phyloP scores from a whole-genome alignment of 1,140 invertebrate genomes.

The Lineus longissimus region DNA sequence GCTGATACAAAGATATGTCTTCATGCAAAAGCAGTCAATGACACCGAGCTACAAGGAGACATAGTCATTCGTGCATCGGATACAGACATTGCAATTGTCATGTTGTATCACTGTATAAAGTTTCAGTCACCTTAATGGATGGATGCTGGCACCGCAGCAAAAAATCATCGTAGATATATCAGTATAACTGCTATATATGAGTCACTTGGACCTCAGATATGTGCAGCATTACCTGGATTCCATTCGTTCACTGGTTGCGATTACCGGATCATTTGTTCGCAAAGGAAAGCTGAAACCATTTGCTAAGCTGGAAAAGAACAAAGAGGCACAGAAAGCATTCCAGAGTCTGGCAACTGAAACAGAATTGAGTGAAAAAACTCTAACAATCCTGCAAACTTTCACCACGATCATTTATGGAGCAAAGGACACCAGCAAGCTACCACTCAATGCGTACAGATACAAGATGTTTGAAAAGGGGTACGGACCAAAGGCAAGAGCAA shows the following conservation, averaged over 20 bases:
- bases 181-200: constrained; percentile 3
- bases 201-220: neutral
- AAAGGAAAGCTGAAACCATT: constrained; percentile 11
- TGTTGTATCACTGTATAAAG: neutral
- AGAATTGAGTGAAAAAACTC: neutral
- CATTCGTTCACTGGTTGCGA: constrained; percentile 13
- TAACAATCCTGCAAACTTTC: neutral
- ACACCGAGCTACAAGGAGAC: neutral
- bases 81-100: neutral
- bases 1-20: constrained; percentile 11
- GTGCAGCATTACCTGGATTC: constrained; percentile 7
- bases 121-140: constrained; percentile 2
- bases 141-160: constrained; percentile 11
- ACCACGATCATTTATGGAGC: neutral
- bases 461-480: neutral
- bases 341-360: neutral
- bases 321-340: neutral
- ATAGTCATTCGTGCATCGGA: constrained; percentile 4
- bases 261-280: constrained; percentile 11
- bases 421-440: too few relatives aligned
- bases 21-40: constrained; percentile 1
- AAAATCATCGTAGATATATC: constrained; percentile 15
- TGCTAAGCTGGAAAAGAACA: neutral
- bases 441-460: neutral
- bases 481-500: neutral